Evolutionary conservation across 2,888 invertebrate species (phyloP), one percentile per base, ranked within the genome.

Genomic region (Mimas tiliae): DNA sequence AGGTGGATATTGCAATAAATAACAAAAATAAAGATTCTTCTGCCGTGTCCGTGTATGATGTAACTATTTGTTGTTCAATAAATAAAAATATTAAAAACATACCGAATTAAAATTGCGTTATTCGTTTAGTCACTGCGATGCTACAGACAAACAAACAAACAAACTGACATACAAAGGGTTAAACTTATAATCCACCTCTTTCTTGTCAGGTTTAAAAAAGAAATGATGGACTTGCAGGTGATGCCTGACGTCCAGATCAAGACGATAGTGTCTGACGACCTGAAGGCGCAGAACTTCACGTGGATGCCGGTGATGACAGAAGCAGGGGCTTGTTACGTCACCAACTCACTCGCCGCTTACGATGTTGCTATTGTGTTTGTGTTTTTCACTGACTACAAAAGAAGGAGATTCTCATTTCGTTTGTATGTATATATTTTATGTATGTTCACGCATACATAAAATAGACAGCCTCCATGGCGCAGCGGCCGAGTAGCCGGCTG

Each of bases 261-360:
- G 69, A 81, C 92, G 6, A 89, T 91, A 1, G 94, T 94, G 64
- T 94, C 93, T 0, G 91, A 93, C 33, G 83, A 79, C 1, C 78
- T 71, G 4, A 64, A 58, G 62, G 33, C 66, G 0, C 65, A 47
- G 0, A 45, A 65, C 0, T 72, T 81, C 0, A 80, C 75, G 0
- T 95, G 95, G 94, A 82, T 82, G 0, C 85, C 94, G 0, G 91
- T 95, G 0, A 94, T 96, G 90, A 96, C 96, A 0, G 96, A 96
- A 75, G 85, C 94, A 7, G 96, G 96, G 0, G 88, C 94, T 0
- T 96, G 96, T 73, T 95, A 95, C 78, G 91, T 94, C 4, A 94
- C 95, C 42, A 96, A 96, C 77, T 95, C 96, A 0, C 82, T 94
- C 38, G 94, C 95, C 9, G 74, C 94, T 0, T 77, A 87, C 50